These are phyloP conservation scores for Cavia porcellus DNA, from an alignment of 2,113 vertebrate genomes.

Conservation along the genomic window DNA sequence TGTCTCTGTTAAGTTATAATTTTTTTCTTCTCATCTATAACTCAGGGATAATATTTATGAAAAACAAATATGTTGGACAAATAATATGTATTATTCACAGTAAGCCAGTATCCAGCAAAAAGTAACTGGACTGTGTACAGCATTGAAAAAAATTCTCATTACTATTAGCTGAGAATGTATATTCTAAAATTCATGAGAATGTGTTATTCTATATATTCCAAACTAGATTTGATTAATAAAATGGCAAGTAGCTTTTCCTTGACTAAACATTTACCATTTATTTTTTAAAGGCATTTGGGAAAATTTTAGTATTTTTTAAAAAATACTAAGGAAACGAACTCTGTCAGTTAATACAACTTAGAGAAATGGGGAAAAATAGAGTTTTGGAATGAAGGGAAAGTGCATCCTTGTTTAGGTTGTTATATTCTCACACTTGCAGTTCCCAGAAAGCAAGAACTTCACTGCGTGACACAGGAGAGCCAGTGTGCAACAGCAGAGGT, in stretches of 20 bases:
- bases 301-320: no score
- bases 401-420: no score
- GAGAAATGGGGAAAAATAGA: no score
- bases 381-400: no score
- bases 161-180: neutral
- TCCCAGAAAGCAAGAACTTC: no score
- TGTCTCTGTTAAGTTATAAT: slow-evolving; percentile 9
- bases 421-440: no score
- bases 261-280: neutral
- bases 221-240: slow-evolving; percentile 40
- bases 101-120: neutral
- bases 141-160: neutral
- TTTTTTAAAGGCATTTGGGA: no score
- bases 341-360: no score
- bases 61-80: neutral
- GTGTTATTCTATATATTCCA: neutral
- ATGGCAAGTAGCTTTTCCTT: neutral
- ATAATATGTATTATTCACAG: neutral
- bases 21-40: neutral
- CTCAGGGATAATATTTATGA: neutral
- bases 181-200: neutral
- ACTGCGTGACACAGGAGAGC: no score
- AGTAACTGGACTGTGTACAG: neutral
- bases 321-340: no score
- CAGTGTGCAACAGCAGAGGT: no score